Conservation (phyloP, 64 coral and sea anemone genomes). For the Montipora foliosa region DNA sequence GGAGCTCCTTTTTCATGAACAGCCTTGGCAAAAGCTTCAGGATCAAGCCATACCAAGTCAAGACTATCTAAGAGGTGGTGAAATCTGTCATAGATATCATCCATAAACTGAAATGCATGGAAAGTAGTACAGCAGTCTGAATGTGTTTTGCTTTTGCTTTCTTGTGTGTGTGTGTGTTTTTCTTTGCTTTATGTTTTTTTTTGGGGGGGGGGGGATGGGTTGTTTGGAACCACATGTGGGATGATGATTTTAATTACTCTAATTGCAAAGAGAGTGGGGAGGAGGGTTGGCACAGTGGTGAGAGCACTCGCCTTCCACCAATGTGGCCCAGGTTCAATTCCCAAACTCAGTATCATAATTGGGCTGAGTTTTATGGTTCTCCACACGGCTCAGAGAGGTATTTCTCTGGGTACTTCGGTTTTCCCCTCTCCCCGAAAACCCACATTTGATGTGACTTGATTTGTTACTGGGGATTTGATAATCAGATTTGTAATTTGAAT, state of each 20-base stretch:
- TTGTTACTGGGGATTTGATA: too few relatives aligned
- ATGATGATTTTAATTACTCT: constrained; percentile 59
- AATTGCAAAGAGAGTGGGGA: constrained; percentile 41
- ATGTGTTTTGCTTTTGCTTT: constrained; percentile 44
- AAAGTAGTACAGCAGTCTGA: constrained; percentile 56
- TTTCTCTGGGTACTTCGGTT: too few relatives aligned
- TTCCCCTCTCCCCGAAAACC: too few relatives aligned
- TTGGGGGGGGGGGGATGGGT: constrained; percentile 6
- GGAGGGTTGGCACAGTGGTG: background rate
- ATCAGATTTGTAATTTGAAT: too few relatives aligned
- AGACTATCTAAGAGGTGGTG: constrained; percentile 43
- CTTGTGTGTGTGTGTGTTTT: background rate
- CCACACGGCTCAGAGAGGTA: too few relatives aligned
- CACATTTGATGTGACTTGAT: too few relatives aligned
- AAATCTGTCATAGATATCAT: constrained; percentile 47
- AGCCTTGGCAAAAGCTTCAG: constrained; percentile 13
- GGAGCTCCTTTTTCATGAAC: constrained; percentile 21
- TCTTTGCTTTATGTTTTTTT: too few relatives aligned
- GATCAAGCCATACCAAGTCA: constrained; percentile 34
- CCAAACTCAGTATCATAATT: too few relatives aligned
- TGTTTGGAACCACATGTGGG: constrained; percentile 64
- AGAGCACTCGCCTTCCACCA: too few relatives aligned
- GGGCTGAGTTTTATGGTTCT: too few relatives aligned
- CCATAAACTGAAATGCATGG: constrained; percentile 39
- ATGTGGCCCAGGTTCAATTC: too few relatives aligned